Evolutionary conservation across 1,140 invertebrate genomes (phyloP).

Genomic region (Drosophila micromelanica): DNA sequence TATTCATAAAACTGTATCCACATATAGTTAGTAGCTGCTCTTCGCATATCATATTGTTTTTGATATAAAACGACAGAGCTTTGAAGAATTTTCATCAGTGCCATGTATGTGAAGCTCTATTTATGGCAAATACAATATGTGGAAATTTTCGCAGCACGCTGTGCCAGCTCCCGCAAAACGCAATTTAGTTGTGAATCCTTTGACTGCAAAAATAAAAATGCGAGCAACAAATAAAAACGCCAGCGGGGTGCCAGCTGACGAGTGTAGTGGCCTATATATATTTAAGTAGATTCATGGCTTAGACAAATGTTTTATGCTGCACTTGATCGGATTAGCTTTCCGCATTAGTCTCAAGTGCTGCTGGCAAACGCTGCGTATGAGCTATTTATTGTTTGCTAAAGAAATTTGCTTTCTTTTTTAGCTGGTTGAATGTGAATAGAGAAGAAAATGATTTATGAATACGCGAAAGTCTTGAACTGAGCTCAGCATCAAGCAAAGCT

Average conservation of each 20-base stretch:
- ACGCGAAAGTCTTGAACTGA: constrained; percentile 17
- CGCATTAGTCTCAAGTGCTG: constrained; percentile 53
- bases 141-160: constrained; percentile 14
- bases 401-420: constrained; percentile 37
- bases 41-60: too few species aligned
- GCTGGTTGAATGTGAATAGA: constrained; percentile 32
- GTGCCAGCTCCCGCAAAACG: constrained; percentile 12
- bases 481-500: not conserved
- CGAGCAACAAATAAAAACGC: constrained; percentile 55
- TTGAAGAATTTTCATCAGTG: not conserved
- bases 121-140: constrained; percentile 10
- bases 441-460: constrained; percentile 49
- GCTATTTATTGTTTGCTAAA: constrained; percentile 63
- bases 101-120: not conserved
- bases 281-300: constrained; percentile 53
- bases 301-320: constrained; percentile 65
- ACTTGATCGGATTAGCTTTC: constrained; percentile 60
- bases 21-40: not conserved
- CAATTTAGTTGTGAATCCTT: constrained; percentile 28
- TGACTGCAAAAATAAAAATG: constrained; percentile 24
- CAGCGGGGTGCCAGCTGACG: constrained; percentile 38
- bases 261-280: constrained; percentile 25
- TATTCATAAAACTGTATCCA: not conserved
- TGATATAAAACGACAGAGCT: too few species aligned
- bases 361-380: constrained; percentile 65